Evolutionary conservation across 2,888 invertebrate species (phyloP), one percentile per base, ranked within the genome.

Genomic region (Temnothorax rugatulus): DNA sequence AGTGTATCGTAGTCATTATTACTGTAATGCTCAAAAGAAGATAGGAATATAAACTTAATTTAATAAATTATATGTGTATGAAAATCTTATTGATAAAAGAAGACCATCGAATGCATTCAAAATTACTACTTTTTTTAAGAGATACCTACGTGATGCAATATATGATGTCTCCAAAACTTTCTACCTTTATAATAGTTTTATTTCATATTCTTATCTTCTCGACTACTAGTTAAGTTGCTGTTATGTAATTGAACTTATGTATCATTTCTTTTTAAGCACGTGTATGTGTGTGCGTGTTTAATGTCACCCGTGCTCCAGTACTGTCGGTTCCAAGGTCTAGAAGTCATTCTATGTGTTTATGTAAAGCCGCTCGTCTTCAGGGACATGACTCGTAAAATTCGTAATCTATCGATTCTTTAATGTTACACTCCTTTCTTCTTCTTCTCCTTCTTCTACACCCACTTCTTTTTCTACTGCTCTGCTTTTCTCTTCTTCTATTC

Each of bases 321-420:
- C 59, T 77, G 25, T 87, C 88, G 84, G 83, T 85, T 89, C 84
- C 87, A 84, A 88, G 88, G 84, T 88, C 81, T 18, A 29, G 57
- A 81, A 71, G 68, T 82, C 84, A 85, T 66, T 87, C 88, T 81
- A 61, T 83, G 84, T 83, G 75, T 82, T 84, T 84, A 75, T 86
- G 74, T 89, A 87, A 85, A 82, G 57, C 66, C 82, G 68, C 76
- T 87, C 47, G 66, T 89, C 86, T 86, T 84, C 84, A 87, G 91
- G 91, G 91, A 91, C 91, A 91, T 90, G 91, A 91, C 91, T 91
- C 91, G 90, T 89, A 82, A 68, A 84, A 75, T 57, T 81, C 59
- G 59, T 82, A 71, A 81, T 86, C 73, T 86, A 73, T 77, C 74
- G 64, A 69, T 54, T 44, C 57, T 82, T 69, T 15, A 47, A 74